Evolutionary conservation across 2,888 invertebrate species (phyloP), one percentile per base, ranked within the genome.

Genomic region (Sphecodes monilicornis): DNA sequence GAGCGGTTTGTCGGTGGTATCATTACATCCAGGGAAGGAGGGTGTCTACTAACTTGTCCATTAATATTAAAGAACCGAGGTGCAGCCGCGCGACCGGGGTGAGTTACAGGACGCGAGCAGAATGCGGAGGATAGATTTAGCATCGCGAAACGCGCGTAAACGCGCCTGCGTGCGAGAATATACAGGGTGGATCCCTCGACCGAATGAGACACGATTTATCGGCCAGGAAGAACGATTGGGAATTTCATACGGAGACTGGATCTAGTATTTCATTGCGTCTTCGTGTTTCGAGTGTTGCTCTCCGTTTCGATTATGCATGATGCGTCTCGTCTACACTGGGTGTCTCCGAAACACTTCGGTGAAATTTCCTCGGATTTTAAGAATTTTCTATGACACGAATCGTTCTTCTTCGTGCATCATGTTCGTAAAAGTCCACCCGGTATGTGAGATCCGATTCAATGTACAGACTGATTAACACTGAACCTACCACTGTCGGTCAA

Each of bases 11-110:
- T 80, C 78, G 84, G 60, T 81, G 72, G 75, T 72, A 86, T 86
- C 88, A 82, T 89, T 89, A 83, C 88, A 76, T 82, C 36, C 74
- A 54, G 82, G 81, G 83, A 78, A 86, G 84, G 84, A 86, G 88
- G 86, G 89, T 91, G 90, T 92, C 92, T 91, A 91, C 93, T 94
- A 94, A 94, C 94, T 93, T 91, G 93, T 92, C 92, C 93, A 93
- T 94, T 94, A 94, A 94, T 94, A 94, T 94, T 94, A 93, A 94
- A 93, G 92, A 90, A 90, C 92, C 92, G 85, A 87, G 92, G 92
- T 92, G 93, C 91, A 87, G 88, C 81, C 88, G 76, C 82, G 86
- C 80, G 78, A 82, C 82, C 68, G 87, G 70, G 57, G 68, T 77
- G 46, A 72, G 75, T 81, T 72, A 71, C 85, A 82, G 79, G 80